Base-by-base conservation (phyloP, 2,113 vertebrate genomes). In the Mystacornis crossleyi region DNA sequence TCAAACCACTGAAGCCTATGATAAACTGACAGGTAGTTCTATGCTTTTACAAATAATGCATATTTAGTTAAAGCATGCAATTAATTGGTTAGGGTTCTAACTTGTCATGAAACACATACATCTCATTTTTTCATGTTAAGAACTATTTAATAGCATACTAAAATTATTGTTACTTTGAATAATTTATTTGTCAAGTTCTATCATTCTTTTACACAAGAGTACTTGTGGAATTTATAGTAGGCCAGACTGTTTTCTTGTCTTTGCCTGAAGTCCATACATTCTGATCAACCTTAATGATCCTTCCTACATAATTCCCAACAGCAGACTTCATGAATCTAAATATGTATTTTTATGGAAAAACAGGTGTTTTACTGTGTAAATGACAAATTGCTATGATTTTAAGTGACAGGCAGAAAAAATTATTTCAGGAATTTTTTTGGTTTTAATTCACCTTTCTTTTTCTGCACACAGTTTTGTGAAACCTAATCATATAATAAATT, bases 401-500 rank as follows among this genome's bases (percentile, higher is more conserved):
- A 91, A 81, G 6, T 18, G 29, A 58, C 8, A 89, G 43, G 24
- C 4, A 50, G 21, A 57, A 96, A 43, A 72, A 86, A 23, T 6
- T 0, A 93, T 70, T 47, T 23, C 12, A 54, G 42, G 47, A 80
- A n/a, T 6, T 0, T 18, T 50, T 18, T 38, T 9, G 0, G 0
- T 77, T 83, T 86, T 21, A 72, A 77, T 77, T 38, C 7, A 73
- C 8, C 4, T 79, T 70, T 79, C 12, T 69, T 72, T 64, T 40
- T 53, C 14, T n/a, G 4, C 18, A 55, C 19, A 24, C 5, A 19
- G 21, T 26, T 25, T 57, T 65, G 9, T 91, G 38, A 95, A 89
- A 81, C 5, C 7, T 66, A 58, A 38, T 54, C 40, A 45, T 45
- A 48, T 8, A 34, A 18, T 5, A 70, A 83, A 83, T 80, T 77